Base-by-base conservation (phyloP, 2,113 vertebrate genomes). In the Mustela lutreola region DNA sequence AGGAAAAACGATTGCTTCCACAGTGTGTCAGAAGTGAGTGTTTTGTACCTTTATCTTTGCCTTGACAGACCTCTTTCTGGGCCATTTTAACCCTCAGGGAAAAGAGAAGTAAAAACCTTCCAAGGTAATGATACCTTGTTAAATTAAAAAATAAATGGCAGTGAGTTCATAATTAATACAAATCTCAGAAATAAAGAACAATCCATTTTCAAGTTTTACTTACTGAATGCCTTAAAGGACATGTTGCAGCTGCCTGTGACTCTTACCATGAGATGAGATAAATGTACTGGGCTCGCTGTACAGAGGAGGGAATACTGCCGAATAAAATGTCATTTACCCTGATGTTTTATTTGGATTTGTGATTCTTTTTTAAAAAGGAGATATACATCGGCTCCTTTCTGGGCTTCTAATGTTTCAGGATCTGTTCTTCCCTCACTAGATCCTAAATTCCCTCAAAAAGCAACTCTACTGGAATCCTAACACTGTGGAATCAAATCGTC, bases 381-480 rank as follows among this genome's bases (percentile, higher is more conserved):
- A 88, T 67, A 33, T 65, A 88, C 45, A 92, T 95, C 80, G 96
- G 78, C 56, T 92, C 89, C 70, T 87, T 82, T 86, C 96, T 80
- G 83, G 95, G 88, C 53, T 94, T 92, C 89, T 91, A 53, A 36
- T 97, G 31, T 94, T 92, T 97, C 26, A 96, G 93, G 93, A 89
- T 97, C 53, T 82, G 1, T 95, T 60, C 97, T 53, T 92, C 45
- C 50, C 10, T 90, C 79, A 85, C 2, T 65, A 85, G 82, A 76
- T 90, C 83, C 82, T 79, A 73, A 15, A 33, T 97, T 98, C 98
- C 93, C 96, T 95, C 63, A 85, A 97, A 94, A 97, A 90, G 26
- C 94, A 97, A 98, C 84, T 89, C 96, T 91, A 95, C 85, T 97
- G 83, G 97, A 98, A 98, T 96, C 93, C 97, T 97, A 97, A 96